These are phyloP conservation scores for Ammodytes dubius DNA, from an alignment of 2,113 vertebrate genomes.

Conservation along the genomic window DNA sequence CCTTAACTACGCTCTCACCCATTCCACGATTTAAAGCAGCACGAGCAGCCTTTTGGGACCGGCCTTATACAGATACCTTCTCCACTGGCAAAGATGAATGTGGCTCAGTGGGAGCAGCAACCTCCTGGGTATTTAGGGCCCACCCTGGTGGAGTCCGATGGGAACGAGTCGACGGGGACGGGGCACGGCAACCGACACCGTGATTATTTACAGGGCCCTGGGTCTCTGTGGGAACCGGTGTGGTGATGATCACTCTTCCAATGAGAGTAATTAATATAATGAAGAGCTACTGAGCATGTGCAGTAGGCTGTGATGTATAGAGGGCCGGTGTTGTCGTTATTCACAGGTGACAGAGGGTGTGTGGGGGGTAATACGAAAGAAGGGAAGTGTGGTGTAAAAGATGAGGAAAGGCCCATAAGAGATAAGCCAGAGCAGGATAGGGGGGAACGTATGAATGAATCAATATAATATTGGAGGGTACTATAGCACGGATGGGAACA, in stretches of 20 bases:
- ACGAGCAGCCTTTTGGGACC: conserved; percentile 30
- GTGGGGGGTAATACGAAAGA: conserved; percentile 50
- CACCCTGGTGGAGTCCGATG: conserved; percentile 71
- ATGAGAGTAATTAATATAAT: conserved; percentile 96
- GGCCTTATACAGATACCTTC: conserved; percentile 16
- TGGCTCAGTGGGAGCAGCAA: conserved; percentile 74
- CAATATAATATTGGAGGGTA: not conserved
- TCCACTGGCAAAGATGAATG: conserved; percentile 89
- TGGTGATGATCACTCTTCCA: conserved; percentile 95
- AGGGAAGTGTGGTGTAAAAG: conserved; percentile 26
- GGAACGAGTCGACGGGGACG: conserved; percentile 84
- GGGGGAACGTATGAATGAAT: conserved; percentile 14
- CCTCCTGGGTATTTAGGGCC: conserved; percentile 85
- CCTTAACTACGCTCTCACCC: conserved; percentile 18
- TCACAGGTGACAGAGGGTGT: conserved; percentile 84
- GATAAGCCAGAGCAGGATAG: conserved; percentile 21
- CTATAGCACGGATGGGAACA: not conserved
- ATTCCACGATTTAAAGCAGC: conserved; percentile 38
- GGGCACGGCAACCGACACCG: conserved; percentile 76
- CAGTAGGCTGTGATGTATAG: conserved; percentile 83
- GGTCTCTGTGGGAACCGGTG: conserved; percentile 84
- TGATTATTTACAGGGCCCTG: conserved; percentile 89
- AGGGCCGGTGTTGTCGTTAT: conserved; percentile 82
- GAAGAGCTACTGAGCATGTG: conserved; percentile 87
- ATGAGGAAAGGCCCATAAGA: conserved; percentile 27